phyloP scores from a whole-genome alignment of 2,797 vertebrate genomes.

The Hipposideros larvatus region DNA sequence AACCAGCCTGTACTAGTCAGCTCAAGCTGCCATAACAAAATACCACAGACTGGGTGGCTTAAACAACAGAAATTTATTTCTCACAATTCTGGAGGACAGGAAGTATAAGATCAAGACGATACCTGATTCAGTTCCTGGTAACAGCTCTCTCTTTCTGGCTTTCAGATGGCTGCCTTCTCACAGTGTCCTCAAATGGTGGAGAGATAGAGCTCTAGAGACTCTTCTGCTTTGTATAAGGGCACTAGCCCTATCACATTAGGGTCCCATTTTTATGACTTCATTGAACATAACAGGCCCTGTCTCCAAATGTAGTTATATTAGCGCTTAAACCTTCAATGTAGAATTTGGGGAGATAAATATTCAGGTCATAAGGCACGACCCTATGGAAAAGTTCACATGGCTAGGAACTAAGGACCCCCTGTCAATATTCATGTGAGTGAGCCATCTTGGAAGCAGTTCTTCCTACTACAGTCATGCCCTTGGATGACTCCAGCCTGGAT shows the following conservation, averaged over 20 bases:
- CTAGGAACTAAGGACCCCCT: neutral
- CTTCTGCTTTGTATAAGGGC: neutral
- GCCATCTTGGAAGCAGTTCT: neutral
- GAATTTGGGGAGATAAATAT: neutral
- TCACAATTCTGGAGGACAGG: neutral
- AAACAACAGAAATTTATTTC: slow-evolving; percentile 12
- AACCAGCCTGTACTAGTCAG: neutral
- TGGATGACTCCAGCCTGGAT: neutral
- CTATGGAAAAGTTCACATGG: neutral
- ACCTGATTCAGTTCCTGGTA: neutral
- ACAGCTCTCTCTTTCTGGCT: neutral
- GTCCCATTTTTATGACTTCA: neutral
- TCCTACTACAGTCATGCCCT: neutral
- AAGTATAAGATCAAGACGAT: neutral
- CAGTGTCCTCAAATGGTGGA: neutral
- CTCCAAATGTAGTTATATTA: neutral
- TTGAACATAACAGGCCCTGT: neutral
- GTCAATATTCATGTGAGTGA: neutral
- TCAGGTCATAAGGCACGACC: neutral
- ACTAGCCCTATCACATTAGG: neutral
- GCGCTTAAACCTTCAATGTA: neutral
- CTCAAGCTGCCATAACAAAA: neutral
- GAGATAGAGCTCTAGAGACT: neutral
- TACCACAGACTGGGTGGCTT: neutral
- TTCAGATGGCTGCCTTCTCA: neutral